phyloP scores from a whole-genome alignment of 2,888 invertebrate species.

The Aquatica leii region DNA sequence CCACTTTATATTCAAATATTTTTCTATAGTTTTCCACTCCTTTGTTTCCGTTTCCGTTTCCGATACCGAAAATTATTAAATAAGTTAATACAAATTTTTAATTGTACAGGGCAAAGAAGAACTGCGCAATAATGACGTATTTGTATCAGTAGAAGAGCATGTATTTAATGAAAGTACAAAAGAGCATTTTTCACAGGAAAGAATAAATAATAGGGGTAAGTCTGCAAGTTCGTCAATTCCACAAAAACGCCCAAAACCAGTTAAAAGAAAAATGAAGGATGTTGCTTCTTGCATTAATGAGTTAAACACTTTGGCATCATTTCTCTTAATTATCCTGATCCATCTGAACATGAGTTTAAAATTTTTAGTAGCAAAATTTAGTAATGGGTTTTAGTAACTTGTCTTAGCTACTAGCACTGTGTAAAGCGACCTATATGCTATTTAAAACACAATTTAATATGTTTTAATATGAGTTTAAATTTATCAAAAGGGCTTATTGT shows the following conservation, averaged over 20 bases:
- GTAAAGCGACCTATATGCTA: too few species aligned
- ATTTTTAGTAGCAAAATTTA: constrained; percentile 10
- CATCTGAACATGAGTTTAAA: background rate
- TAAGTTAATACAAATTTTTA: background rate
- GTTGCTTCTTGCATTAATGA: constrained; percentile 13
- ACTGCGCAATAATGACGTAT: too few species aligned
- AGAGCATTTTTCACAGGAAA: background rate
- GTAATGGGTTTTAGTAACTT: too few species aligned
- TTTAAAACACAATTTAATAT: too few species aligned
- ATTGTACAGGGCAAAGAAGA: background rate
- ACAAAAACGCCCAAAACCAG: background rate
- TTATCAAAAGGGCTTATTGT: too few species aligned
- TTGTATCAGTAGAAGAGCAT: too few species aligned
- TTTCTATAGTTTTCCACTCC: constrained; percentile 10
- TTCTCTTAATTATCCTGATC: background rate
- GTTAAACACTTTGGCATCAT: constrained; percentile 4
- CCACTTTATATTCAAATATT: background rate
- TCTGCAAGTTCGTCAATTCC: background rate
- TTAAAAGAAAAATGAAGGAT: constrained; percentile 11
- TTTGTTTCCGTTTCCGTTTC: too few species aligned
- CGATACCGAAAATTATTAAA: background rate
- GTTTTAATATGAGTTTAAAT: too few species aligned
- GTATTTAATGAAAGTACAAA: too few species aligned
- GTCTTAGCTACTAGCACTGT: too few species aligned
- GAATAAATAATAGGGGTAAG: background rate